Evolutionary conservation across 1,140 invertebrate species (phyloP).

Genomic region (Penaeus vannamei): DNA sequence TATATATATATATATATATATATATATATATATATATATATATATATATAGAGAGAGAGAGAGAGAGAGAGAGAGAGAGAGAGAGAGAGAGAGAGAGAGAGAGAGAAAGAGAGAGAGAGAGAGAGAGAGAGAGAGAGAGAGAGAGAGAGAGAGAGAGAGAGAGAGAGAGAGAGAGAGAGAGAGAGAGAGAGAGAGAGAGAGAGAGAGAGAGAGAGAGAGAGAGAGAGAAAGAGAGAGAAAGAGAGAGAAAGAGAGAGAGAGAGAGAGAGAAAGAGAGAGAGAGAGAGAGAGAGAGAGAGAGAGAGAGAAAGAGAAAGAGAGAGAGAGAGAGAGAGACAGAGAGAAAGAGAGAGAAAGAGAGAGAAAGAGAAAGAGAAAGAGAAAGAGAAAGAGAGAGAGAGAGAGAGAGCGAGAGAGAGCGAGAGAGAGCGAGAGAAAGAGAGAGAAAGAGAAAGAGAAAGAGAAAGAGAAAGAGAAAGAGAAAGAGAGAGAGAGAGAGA

Average conservation of each 20-base stretch:
- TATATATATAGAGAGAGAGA: too few relatives aligned
- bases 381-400: not conserved
- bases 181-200: too few relatives aligned
- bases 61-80: too few relatives aligned
- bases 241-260: slow-evolving; percentile 37
- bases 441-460: not conserved
- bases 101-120: too few relatives aligned
- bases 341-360: slow-evolving; percentile 5
- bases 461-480: slow-evolving; percentile 5
- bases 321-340: slow-evolving; percentile 8
- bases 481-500: not conserved
- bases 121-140: too few relatives aligned
- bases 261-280: slow-evolving; percentile 20
- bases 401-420: not conserved
- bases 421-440: not conserved
- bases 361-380: not conserved
- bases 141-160: too few relatives aligned
- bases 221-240: too few relatives aligned
- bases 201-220: too few relatives aligned
- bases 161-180: too few relatives aligned
- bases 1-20: too few relatives aligned
- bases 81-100: too few relatives aligned
- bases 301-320: not conserved
- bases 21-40: too few relatives aligned
- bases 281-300: slow-evolving; percentile 16